Evolutionary conservation across 2,113 vertebrate species (phyloP).

Genomic region (Tympanuchus pallidicinctus): DNA sequence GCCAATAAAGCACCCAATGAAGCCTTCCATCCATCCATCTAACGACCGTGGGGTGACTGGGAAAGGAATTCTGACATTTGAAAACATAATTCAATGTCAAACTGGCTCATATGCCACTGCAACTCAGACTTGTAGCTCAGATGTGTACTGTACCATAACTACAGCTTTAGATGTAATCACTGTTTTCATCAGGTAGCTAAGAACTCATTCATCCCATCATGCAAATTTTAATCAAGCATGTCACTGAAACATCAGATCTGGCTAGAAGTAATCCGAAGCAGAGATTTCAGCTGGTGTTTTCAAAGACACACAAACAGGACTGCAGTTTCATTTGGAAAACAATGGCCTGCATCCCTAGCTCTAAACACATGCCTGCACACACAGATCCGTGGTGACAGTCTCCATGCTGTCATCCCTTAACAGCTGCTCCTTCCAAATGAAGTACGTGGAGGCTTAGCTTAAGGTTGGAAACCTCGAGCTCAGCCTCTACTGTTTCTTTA

Average conservation of each 20-base stretch:
- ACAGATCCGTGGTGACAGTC: not conserved
- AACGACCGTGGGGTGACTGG: accelerated
- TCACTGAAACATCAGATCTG: not conserved
- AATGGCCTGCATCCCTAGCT: not conserved
- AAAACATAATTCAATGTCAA: not conserved
- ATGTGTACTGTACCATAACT: not conserved
- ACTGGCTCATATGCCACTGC: not conserved
- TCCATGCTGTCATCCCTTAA: not conserved
- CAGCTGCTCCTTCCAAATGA: not conserved
- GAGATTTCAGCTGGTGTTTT: not conserved
- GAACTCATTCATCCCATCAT: not conserved
- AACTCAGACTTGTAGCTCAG: not conserved
- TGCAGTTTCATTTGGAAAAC: not conserved
- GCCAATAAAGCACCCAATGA: not conserved
- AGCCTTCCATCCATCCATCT: not conserved
- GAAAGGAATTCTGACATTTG: not conserved
- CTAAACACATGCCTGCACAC: not conserved
- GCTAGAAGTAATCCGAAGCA: not conserved
- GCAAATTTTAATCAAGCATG: not conserved
- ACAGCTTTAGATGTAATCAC: not conserved
- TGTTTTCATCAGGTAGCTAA: not conserved
- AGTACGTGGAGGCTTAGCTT: not conserved
- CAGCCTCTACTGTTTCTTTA: not conserved
- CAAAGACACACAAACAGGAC: not conserved
- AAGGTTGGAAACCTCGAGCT: not conserved